Base-by-base conservation (phyloP, 1,140 invertebrate genomes). In the Nylanderia fulva region DNA sequence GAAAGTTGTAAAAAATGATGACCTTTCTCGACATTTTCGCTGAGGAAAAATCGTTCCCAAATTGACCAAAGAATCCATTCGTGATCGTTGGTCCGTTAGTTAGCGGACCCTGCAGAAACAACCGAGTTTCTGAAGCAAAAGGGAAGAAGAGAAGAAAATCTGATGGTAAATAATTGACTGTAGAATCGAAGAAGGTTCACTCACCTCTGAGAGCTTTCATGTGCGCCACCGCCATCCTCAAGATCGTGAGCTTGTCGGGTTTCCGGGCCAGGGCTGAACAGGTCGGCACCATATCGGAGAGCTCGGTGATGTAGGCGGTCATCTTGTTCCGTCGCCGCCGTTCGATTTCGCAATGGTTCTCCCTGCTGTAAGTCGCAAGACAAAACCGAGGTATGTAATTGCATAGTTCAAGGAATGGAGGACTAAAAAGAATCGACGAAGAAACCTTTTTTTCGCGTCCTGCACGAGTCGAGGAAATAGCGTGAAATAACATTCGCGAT, bases 311-410 rank as follows among this genome's bases (percentile, higher is more conserved):
- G 95, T 99, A 99, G 84, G 99, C 98, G 83, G 99, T 99, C 99
- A 99, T 99, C 97, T 99, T 99, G 96, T 99, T 99, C 83, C 99
- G 96, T 88, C 99, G 96, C 84, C 99, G 96, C 88, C 99, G 96
- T 95, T 99, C 99, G 94, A 99, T 99, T 95, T 99, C 99, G 96
- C 99, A 99, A 96, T 99, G 99, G 95, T 99, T 99, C 96, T 99
- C 99, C 94, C 99, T 97, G 95, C 97, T 92, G 93, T 94, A 93
- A 93, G 91, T 93, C 88, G 92, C 88, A 95, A 95, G 91, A 95
- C 93, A 92, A 95, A 95, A 92, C 91, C 93, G 92, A 93, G 94
- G 94, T 95, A n/a, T n/a, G n/a, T n/a, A 95, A 95, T 95, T 95
- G 94, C 93, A 95, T 92, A 92, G 90, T 88, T 92, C 88, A 48